A percentile compares a stretch with the other conserved stretches of the same genome.
phyloP scores from a whole-genome alignment of 1,140 invertebrate genomes.

The Pectinophora gossypiella region DNA sequence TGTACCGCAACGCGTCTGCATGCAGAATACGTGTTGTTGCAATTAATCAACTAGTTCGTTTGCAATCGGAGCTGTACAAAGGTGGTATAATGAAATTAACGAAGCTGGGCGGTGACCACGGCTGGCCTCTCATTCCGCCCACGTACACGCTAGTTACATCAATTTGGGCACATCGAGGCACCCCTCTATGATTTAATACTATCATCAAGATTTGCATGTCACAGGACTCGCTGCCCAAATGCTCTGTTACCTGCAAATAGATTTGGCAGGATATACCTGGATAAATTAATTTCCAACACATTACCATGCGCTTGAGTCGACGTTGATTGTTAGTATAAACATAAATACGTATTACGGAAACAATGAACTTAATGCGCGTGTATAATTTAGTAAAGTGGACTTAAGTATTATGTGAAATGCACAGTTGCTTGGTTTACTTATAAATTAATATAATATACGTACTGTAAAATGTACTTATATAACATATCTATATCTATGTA shows the following conservation, averaged over 20 bases:
- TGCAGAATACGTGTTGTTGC: not conserved
- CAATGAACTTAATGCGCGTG: no score
- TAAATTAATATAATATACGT: no score
- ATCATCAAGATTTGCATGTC: conserved; percentile 71
- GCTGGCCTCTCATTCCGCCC: conserved; percentile 27
- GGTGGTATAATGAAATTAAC: conserved; percentile 48
- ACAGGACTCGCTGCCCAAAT: conserved; percentile 51
- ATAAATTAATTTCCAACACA: conserved; percentile 50
- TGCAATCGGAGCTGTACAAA: conserved; percentile 45
- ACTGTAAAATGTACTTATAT: no score
- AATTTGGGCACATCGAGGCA: conserved; percentile 41
- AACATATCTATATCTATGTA: no score
- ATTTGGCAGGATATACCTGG: conserved; percentile 46
- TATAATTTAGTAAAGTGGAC: no score
- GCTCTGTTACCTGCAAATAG: conserved; percentile 38
- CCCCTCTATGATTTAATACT: conserved; percentile 59
- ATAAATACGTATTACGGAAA: no score
- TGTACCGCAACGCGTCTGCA: no score
- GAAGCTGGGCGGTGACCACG: conserved; percentile 33
- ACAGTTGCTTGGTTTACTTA: no score
- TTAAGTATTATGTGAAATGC: no score
- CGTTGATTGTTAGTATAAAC: not conserved
- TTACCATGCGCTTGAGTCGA: conserved; percentile 24
- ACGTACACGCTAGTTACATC: conserved; percentile 53
- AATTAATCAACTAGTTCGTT: not conserved